Evolutionary conservation across 2,888 invertebrate species (phyloP).

Genomic region (Hyppa rectilinea): DNA sequence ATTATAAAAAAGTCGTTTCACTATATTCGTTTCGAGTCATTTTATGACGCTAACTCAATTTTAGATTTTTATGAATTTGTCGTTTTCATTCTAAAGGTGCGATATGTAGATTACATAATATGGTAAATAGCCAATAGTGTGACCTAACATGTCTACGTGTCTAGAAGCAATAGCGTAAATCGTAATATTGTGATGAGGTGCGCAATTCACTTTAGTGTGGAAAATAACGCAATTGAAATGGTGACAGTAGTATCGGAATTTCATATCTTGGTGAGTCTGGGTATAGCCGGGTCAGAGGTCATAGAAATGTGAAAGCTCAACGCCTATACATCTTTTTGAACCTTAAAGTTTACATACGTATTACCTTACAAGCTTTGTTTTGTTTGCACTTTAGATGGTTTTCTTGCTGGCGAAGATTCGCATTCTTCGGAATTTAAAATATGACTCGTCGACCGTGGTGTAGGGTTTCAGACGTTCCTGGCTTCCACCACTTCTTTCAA

Average conservation of each 20-base stretch:
- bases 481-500: too few species aligned
- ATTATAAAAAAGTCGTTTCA: too few species aligned
- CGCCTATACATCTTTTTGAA: conserved; percentile 37
- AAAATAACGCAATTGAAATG: conserved; percentile 52
- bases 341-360: conserved; percentile 9
- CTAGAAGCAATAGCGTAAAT: neutral
- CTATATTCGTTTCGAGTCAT: too few species aligned
- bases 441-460: too few species aligned
- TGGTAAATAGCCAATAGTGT: neutral
- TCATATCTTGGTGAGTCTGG: conserved; percentile 42
- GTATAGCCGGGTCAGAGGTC: conserved; percentile 41
- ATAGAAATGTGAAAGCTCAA: conserved; percentile 48
- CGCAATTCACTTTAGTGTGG: conserved; percentile 8
- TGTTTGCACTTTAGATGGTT: neutral
- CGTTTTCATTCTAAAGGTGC: too few species aligned
- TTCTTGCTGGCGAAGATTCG: neutral
- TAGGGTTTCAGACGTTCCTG: too few species aligned
- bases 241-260: conserved; percentile 55
- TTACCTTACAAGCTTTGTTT: neutral
- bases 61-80: too few species aligned
- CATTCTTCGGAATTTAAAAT: neutral
- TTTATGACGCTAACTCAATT: too few species aligned
- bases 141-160: neutral
- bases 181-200: conserved; percentile 18
- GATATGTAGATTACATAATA: too few species aligned